These are phyloP conservation scores for mouse (Mus musculus) DNA, from an alignment of 2,113 vertebrate species.

Conservation along the genomic window DNA sequence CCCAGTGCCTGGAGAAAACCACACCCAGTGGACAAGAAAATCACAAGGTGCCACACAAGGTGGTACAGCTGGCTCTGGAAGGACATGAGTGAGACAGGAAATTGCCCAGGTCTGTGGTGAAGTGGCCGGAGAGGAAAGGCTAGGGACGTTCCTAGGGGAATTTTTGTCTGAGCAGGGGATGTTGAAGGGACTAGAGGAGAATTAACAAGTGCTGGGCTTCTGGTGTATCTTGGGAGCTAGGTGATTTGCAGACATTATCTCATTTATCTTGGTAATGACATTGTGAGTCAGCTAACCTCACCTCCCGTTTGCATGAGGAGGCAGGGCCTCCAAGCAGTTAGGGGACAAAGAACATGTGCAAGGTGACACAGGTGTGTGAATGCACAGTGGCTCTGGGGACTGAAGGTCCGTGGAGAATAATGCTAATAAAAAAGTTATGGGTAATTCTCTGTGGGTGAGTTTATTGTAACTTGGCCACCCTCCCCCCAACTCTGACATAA, in stretches of 20 bases:
- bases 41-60: neutral
- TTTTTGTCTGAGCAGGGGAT: neutral
- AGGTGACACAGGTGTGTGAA: constrained; percentile 17
- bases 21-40: neutral
- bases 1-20: neutral
- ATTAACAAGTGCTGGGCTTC: neutral
- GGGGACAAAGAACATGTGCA: constrained; percentile 38
- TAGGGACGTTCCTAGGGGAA: neutral
- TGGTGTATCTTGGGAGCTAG: neutral
- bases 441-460: constrained; percentile 13
- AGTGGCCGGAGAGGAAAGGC: too few species aligned
- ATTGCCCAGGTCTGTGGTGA: neutral
- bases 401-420: neutral
- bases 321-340: neutral
- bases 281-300: constrained; percentile 60
- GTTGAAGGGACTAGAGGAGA: neutral
- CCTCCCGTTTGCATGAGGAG: neutral
- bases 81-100: neutral
- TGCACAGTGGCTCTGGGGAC: neutral
- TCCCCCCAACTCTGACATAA: neutral
- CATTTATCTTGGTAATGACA: constrained; percentile 64
- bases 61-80: rapidly evolving
- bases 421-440: constrained; percentile 14
- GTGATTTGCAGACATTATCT: constrained; percentile 71
- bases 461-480: constrained; percentile 4